Base-by-base conservation (phyloP, 2,113 vertebrate genomes). In the Phaetusa simplex region DNA sequence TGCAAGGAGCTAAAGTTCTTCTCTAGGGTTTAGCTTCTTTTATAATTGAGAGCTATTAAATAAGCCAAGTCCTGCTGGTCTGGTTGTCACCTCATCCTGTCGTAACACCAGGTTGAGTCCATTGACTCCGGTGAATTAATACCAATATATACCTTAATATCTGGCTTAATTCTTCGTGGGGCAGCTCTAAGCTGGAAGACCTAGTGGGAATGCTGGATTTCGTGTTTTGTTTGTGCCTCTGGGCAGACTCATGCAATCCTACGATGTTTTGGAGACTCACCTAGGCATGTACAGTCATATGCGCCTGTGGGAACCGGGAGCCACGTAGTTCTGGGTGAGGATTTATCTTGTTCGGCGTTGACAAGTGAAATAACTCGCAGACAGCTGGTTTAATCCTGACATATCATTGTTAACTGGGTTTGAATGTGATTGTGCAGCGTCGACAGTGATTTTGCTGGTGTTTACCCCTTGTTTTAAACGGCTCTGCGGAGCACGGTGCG, bases 331-430 rank as follows among this genome's bases (percentile, higher is more conserved):
- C 62, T 45, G 82, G 47, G 42, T 67, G 61, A 50, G 83, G 77
- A 34, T 94, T 95, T 83, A 32, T 88, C 64, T 66, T 34, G 30
- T 58, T 80, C 2, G 5, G 21, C 0, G 13, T 30, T 79, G 72
- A 86, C 83, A 94, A 74, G 80, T 45, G 65, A 89, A 95, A 91
- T 88, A 69, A 69, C 65, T 96, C 78, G 65, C 81, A 78, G 91
- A 34, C 72, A 92, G 82, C 94, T 93, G 91, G 19, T 65, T 70
- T 93, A 84, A 94, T 95, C 94, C 89, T 67, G 61, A 65, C 40
- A 0, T 62, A 27, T 86, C 81, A 47, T 71, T 80, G 88, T 86
- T 78, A 82, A 43, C 86, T 50, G 83, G 89, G 42, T 94, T 91
- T 89, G 56, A 84, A 86, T 23, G 67, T 4, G 13, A 3, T 34